Evolutionary conservation across 2,113 vertebrate species (phyloP).

Genomic region (Rhombomys opimus): DNA sequence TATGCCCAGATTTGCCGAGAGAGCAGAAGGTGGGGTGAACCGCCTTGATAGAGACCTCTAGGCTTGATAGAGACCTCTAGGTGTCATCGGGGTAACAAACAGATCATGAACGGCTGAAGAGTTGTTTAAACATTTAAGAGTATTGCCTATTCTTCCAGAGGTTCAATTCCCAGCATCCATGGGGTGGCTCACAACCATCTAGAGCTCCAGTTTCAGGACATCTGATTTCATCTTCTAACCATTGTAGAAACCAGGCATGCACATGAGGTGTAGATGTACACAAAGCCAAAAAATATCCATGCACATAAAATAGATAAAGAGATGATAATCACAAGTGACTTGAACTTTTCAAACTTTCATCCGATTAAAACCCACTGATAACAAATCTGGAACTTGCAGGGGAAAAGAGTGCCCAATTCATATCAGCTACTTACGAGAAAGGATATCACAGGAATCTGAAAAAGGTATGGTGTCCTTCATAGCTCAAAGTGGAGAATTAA

Average conservation of each 20-base stretch:
- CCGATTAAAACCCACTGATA: neutral
- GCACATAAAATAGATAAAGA: neutral
- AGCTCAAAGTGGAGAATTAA: neutral
- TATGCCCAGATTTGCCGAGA: neutral
- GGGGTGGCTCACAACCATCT: neutral
- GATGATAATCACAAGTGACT: neutral
- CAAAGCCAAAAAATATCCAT: neutral
- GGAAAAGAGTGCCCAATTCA: neutral
- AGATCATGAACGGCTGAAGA: neutral
- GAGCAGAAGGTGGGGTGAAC: neutral
- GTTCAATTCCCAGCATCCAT: neutral
- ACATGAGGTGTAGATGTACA: neutral
- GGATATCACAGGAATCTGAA: neutral
- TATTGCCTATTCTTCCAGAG: neutral
- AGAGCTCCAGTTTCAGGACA: neutral
- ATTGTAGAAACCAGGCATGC: neutral
- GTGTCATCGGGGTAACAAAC: neutral
- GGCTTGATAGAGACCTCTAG: neutral
- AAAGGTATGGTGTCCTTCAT: neutral
- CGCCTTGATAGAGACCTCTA: neutral
- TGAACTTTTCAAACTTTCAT: constrained; percentile 3
- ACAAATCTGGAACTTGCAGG: neutral
- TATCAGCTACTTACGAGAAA: neutral
- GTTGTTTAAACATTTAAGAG: neutral
- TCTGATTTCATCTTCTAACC: neutral